Base-by-base conservation (phyloP, 2,888 invertebrate species). In the Oscheius onirici region DNA sequence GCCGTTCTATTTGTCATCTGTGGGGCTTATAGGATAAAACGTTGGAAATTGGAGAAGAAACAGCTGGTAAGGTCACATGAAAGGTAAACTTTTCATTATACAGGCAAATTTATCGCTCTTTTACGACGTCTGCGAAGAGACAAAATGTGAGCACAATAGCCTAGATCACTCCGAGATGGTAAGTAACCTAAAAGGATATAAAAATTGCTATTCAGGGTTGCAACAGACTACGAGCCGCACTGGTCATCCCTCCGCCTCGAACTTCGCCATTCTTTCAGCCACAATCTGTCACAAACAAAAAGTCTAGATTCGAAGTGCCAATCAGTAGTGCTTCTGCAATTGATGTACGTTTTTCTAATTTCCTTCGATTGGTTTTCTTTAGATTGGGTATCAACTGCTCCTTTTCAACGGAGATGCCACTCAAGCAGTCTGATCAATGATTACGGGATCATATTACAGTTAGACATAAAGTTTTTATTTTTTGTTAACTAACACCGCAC, bases 181-280 rank as follows among this genome's bases (percentile, higher is more conserved):
- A 40, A 34, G 43, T 3, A 34, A 26, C 20, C 6, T 41, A 15
- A 26, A 6, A 34, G 34, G 34, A 24, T 28, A 34, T 15, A 34
- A n/a, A 20, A n/a, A 28, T 28, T 10, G 43, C 40, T 22, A 24
- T 22, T 2, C 40, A 69, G 69, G 75, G 72, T 46, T 79, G 74
- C 46, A 74, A 71, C 52, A 69, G 73, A 26, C 72, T 79, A 54
- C 72, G 75, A 6, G 68, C 74, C 11, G 77, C 79, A 10, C 69
- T 79, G 34, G 70, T 74, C 49, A 73, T 77, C 8, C 79, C 77
- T 15, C 67, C 73, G 22, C 49, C 70, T 15, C 63, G 73, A 22
- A 65, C 67, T 11, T 72, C 79, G 11, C 73, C 74, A 13, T 79
- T 79, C 69, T 79, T 77, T 51, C 79, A 79, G 57, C 79, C 79